Base-by-base conservation (phyloP, 2,797 vertebrate species). In the Tamandua tetradactyla region DNA sequence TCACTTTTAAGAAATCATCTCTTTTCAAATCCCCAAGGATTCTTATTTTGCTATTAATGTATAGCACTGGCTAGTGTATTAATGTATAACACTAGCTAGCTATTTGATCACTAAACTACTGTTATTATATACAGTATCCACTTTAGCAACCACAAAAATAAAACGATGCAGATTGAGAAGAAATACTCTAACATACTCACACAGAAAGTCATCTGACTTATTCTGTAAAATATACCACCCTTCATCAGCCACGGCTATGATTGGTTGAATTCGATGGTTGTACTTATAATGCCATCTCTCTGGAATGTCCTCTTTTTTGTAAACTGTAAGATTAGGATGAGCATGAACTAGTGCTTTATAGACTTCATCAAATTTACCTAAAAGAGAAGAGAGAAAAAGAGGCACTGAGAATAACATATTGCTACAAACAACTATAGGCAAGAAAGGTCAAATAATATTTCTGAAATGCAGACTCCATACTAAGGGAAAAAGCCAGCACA, bases 211-310 rank as follows among this genome's bases (percentile, higher is more conserved):
- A 10, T 98, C 98, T 0, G 98, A 99, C 94, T 98, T 98, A 98
- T 99, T 99, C 89, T 97, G 98, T 68, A 99, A 95, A 91, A 99
- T 98, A 78, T 99, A 98, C 99, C 99, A 99, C 93, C 99, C 99
- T 97, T 99, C 97, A 47, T 99, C 99, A 83, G 99, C 99, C 95
- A 99, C 98, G 2, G 99, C 95, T 68, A 99, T 95, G 81, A 99
- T 98, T 1, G 99, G 99, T 98, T 99, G 99, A 96, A 99, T 99
- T 97, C 98, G 98, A 40, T 0, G 30, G 89, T 99, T 99, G 97
- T 99, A 98, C 78, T 97, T 99, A 95, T 99, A 99, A 95, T 99
- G 99, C 78, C 99, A 98, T 95, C 98, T 98, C 18, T 98, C 98
- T 0, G 99, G 99, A 87, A 99, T 98, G 72, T 99, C 98, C 59